Conservation (phyloP, 2,888 invertebrate species). For the Blastobasis adustella region DNA sequence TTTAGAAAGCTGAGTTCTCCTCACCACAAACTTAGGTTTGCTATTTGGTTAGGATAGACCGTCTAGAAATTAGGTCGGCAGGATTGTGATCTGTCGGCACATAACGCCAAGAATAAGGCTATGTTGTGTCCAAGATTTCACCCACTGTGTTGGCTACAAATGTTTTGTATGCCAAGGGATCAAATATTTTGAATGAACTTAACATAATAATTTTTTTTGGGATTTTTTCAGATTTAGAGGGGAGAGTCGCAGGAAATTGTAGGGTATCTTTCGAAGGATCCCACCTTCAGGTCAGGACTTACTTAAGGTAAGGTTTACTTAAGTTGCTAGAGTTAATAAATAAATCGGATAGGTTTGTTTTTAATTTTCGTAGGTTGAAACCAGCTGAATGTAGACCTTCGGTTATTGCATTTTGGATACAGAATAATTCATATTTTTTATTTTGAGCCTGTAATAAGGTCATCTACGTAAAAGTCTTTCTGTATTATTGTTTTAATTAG, state of each 20-base stretch:
- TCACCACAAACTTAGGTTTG: slow-evolving; percentile 11
- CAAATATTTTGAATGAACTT: slow-evolving; percentile 9
- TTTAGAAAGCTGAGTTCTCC: slow-evolving; percentile 12
- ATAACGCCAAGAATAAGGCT: background rate
- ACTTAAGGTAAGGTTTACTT: slow-evolving; percentile 1
- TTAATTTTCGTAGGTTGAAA: background rate
- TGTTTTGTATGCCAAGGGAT: slow-evolving; percentile 7
- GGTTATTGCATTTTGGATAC: background rate
- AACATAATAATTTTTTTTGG: slow-evolving; percentile 13
- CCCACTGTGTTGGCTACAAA: too few species aligned
- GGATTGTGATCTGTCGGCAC: background rate
- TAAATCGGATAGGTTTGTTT: background rate
- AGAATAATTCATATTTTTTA: background rate
- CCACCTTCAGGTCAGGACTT: slow-evolving; percentile 10
- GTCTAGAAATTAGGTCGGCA: slow-evolving; percentile 12
- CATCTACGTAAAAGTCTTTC: background rate
- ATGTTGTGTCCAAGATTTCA: too few species aligned
- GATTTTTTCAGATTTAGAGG: background rate
- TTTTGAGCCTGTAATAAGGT: slow-evolving; percentile 5
- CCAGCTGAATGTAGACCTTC: background rate
- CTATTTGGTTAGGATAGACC: slow-evolving; percentile 6
- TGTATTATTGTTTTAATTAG: background rate
- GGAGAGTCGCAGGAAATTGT: slow-evolving; percentile 1
- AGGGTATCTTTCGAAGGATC: slow-evolving; percentile 6
- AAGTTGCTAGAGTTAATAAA: background rate